Percentiles rank a stretch among this genome's conserved stretches.
These are phyloP conservation scores for Diloba caeruleocephala DNA, from an alignment of 2,888 invertebrate species.

Conservation along the genomic window DNA sequence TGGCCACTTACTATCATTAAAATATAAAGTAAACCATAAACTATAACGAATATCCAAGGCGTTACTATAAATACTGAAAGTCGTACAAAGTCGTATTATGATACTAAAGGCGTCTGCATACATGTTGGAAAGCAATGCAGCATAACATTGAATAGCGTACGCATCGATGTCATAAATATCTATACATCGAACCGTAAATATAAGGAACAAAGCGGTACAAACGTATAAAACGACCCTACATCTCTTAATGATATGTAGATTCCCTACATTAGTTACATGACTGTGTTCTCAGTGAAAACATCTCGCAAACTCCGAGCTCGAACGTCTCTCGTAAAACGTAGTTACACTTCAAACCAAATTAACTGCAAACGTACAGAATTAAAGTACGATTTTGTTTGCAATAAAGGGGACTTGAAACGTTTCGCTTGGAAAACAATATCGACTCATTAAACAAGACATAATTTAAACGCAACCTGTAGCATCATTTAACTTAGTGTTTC, in stretches of 20 bases:
- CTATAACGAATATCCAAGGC: conserved; percentile 41
- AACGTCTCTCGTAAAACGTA: conserved; percentile 45
- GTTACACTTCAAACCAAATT: conserved; percentile 53
- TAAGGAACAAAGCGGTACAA: conserved; percentile 87
- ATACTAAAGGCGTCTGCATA: conserved; percentile 81
- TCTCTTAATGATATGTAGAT: conserved; percentile 90
- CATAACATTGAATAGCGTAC: conserved; percentile 67
- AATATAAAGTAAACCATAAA: conserved; percentile 46
- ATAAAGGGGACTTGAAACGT: conserved; percentile 46
- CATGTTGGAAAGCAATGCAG: conserved; percentile 70
- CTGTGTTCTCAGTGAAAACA: conserved; percentile 88
- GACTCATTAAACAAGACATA: conserved; percentile 89
- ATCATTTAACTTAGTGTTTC: conserved; percentile 66
- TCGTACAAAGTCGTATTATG: conserved; percentile 54
- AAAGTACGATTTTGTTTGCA: conserved; percentile 44
- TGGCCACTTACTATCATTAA: conserved; percentile 43
- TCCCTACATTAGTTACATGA: conserved; percentile 88
- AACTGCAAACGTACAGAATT: conserved; percentile 5
- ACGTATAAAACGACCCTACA: conserved; percentile 85
- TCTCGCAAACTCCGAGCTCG: conserved; percentile 73
- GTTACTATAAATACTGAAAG: conserved; percentile 46
- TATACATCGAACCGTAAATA: conserved; percentile 82
- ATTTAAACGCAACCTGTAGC: conserved; percentile 75
- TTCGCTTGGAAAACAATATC: conserved; percentile 60
- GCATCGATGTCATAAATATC: conserved; percentile 84